A percentile compares a stretch with the other conserved stretches of the same genome.
Conservation (phyloP, 2,888 invertebrate species). For the Arenicola marina region DNA sequence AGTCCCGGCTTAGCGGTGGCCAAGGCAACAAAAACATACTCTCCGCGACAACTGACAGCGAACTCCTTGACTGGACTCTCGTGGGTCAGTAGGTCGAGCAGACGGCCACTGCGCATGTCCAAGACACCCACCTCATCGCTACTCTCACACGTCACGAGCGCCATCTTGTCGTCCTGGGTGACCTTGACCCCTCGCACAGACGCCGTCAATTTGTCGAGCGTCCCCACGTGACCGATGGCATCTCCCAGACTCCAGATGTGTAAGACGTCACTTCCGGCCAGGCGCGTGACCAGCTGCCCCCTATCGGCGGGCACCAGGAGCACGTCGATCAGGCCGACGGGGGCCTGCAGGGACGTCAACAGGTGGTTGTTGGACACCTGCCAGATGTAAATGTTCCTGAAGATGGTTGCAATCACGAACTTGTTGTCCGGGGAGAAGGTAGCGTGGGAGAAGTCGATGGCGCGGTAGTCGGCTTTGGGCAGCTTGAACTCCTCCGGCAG, state of each 20-base stretch:
- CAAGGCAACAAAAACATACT: constrained; percentile 48
- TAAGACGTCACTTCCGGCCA: constrained; percentile 38
- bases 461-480: constrained; percentile 45
- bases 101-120: constrained; percentile 51
- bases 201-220: constrained; percentile 52
- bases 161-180: constrained; percentile 39
- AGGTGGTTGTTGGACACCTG: constrained; percentile 32
- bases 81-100: constrained; percentile 57
- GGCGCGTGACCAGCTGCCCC: constrained; percentile 48
- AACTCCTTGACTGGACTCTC: constrained; percentile 46
- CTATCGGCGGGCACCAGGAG: constrained; percentile 42
- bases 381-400: constrained; percentile 58
- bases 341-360: constrained; percentile 49
- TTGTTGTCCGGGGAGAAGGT: constrained; percentile 51
- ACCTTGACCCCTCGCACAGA: constrained; percentile 45
- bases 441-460: constrained; percentile 47
- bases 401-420: constrained; percentile 52
- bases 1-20: constrained; percentile 39
- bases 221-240: constrained; percentile 46
- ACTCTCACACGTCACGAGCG: constrained; percentile 45
- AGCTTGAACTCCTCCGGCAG: constrained; percentile 55
- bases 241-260: constrained; percentile 55
- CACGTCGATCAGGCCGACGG: constrained; percentile 51
- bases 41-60: constrained; percentile 47
- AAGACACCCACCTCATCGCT: constrained; percentile 58